Conservation (phyloP, 2,888 invertebrate genomes). For the Machimus atricapillus region DNA sequence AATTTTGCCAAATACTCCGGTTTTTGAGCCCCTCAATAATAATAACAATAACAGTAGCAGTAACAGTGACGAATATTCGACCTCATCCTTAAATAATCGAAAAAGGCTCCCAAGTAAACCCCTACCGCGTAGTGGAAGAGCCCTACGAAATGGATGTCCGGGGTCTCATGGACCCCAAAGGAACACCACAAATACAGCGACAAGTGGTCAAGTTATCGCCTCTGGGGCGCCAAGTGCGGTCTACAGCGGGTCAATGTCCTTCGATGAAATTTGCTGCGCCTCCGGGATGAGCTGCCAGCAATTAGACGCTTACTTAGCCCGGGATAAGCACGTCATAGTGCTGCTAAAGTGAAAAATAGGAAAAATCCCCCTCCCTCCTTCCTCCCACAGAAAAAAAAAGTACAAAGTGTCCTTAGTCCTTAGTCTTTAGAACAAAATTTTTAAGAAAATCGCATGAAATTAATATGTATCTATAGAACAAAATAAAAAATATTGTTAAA, state of each 20-base stretch:
- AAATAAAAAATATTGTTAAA: too few relatives aligned
- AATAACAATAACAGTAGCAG: not conserved
- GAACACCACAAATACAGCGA: not conserved
- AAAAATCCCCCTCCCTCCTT: not conserved
- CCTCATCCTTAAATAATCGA: not conserved
- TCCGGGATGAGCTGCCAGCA: conserved; percentile 74
- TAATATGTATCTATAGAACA: too few relatives aligned
- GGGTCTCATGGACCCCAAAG: not conserved
- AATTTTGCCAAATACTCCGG: conserved; percentile 40
- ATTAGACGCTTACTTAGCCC: conserved; percentile 78
- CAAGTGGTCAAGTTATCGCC: too few relatives aligned
- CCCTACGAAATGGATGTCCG: not conserved
- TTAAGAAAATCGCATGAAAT: too few relatives aligned
- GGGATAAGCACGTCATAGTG: conserved; percentile 77
- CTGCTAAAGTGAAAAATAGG: conserved; percentile 66
- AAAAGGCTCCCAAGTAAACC: conserved; percentile 44
- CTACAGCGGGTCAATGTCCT: conserved; percentile 67
- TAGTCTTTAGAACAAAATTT: too few relatives aligned
- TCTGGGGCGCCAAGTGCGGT: not conserved
- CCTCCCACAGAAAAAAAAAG: too few relatives aligned
- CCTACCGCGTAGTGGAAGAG: conserved; percentile 45
- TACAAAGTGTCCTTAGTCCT: too few relatives aligned
- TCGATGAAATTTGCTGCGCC: conserved; percentile 86
- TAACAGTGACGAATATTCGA: not conserved
- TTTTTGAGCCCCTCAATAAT: conserved; percentile 23